Base-by-base conservation (phyloP, 1,140 invertebrate genomes). In the Kradibia gibbosae region DNA sequence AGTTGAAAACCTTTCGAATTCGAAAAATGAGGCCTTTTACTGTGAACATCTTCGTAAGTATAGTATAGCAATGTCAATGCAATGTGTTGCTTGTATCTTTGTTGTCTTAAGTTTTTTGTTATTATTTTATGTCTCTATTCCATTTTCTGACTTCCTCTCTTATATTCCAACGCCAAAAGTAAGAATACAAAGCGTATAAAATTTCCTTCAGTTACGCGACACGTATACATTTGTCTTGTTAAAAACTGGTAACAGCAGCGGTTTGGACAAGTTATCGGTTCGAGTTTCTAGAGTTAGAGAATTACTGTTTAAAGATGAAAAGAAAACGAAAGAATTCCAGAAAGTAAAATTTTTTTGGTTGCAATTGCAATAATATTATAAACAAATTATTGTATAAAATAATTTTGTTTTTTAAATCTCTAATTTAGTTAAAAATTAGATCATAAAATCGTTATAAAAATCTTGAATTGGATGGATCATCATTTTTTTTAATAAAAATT, bases 201-300 rank as follows among this genome's bases (percentile, higher is more conserved):
- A 82, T 82, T 78, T 76, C 75, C 78, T 53, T 53, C 70, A 39
- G 42, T 42, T 60, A 60, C 48, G 48, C 50, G 34, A 25, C 57
- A 31, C 22, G 60, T 62, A 20, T 20, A 20, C 0, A 48, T 74
- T 67, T 48, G 31, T 70, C 75, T 84, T 79, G 75, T 82, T 82
- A 84, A 74, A 45, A 25, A 76, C 34, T 48, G 15, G 45, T 36
- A 25, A 77, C 25, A 25, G 45, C 39, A 80, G 72, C 73, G n/a
- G 34, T 48, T 53, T 28, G 15, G 11, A 42, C 62, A 70, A 78
- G 31, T 78, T 82, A 84, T 81, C 70, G 81, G 53, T 62, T 84
- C 78, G 65, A 78, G 78, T 84, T 85, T 80, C 76, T 22, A 13
- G 17, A 74, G n/a, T 39, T 28, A n/a, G 53, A 60, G 53, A 53